Evolutionary conservation across 2,888 invertebrate species (phyloP).

Genomic region (Epirrita christyi): DNA sequence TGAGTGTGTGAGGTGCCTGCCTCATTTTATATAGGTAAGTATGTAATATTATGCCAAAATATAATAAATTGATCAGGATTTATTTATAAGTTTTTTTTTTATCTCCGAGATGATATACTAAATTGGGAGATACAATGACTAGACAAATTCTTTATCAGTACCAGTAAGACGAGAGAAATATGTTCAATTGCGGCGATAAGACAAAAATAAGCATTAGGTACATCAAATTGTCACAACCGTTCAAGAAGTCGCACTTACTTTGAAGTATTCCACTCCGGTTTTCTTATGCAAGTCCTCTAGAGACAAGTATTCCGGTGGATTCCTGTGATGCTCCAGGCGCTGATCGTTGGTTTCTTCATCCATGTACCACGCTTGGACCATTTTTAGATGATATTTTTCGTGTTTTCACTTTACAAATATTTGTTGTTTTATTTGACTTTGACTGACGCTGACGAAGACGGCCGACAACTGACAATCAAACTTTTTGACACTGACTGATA

Average conservation of each 20-base stretch:
- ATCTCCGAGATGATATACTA: not conserved
- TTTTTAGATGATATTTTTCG: slow-evolving; percentile 56
- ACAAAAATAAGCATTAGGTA: not conserved
- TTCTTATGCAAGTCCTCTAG: slow-evolving; percentile 87
- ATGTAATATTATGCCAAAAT: not conserved
- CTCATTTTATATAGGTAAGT: too few relatives aligned
- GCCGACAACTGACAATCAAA: not conserved
- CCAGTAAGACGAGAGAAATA: slow-evolving; percentile 4
- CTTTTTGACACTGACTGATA: slow-evolving; percentile 10
- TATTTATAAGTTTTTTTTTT: not conserved
- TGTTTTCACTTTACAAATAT: not conserved
- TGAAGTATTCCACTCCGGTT: slow-evolving; percentile 95
- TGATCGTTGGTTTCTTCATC: slow-evolving; percentile 88
- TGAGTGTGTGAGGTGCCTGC: too few relatives aligned
- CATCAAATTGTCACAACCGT: not conserved
- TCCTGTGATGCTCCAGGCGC: slow-evolving; percentile 91
- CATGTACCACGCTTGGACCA: slow-evolving; percentile 97
- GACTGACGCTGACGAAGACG: too few relatives aligned
- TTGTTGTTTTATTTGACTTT: not conserved
- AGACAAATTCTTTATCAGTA: slow-evolving; percentile 1
- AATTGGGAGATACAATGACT: not conserved
- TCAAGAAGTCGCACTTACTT: slow-evolving; percentile 82
- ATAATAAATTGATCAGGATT: not conserved
- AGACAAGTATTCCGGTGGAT: slow-evolving; percentile 89
- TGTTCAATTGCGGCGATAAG: slow-evolving; percentile 3